phyloP scores from a whole-genome alignment of 2,797 vertebrate species.

The Acanthopagrus latus region DNA sequence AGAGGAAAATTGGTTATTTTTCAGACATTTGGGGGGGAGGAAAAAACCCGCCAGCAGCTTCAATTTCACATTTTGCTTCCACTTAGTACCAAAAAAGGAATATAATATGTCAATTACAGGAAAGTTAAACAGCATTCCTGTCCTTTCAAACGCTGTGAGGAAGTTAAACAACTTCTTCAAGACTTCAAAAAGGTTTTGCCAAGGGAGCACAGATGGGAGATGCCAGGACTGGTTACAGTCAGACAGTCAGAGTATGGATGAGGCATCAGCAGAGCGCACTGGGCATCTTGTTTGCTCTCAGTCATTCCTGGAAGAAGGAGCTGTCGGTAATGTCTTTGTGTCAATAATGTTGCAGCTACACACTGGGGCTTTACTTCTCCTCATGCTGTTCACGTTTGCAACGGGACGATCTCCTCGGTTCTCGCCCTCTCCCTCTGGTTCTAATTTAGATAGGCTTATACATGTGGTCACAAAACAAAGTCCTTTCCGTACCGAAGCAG shows the following conservation, averaged over 20 bases:
- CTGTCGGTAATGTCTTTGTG: conserved; percentile 48
- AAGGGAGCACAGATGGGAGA: conserved; percentile 78
- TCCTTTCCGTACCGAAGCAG: conserved; percentile 43
- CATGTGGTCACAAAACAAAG: conserved; percentile 60
- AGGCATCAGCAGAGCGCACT: conserved; percentile 36
- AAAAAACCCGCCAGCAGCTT: not conserved
- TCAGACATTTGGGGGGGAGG: not conserved
- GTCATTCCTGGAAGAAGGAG: conserved; percentile 58
- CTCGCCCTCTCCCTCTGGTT: conserved; percentile 72
- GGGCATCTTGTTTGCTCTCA: conserved; percentile 59
- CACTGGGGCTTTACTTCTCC: conserved; percentile 43
- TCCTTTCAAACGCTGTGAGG: conserved; percentile 53
- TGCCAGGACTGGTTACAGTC: conserved; percentile 73
- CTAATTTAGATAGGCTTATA: conserved; percentile 73
- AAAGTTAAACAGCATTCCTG: conserved; percentile 57
- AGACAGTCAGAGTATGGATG: conserved; percentile 39
- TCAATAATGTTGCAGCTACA: conserved; percentile 48
- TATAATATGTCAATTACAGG: conserved; percentile 10
- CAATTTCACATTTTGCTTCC: conserved; percentile 4
- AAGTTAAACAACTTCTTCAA: conserved; percentile 68
- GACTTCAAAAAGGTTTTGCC: conserved; percentile 79
- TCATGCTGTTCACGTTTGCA: conserved; percentile 40
- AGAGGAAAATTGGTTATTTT: conserved; percentile 31
- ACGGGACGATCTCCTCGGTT: conserved; percentile 56
- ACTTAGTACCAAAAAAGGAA: conserved; percentile 17